These are phyloP conservation scores for Balaeniceps rex DNA, from an alignment of 2,113 vertebrate genomes.

Conservation along the genomic window DNA sequence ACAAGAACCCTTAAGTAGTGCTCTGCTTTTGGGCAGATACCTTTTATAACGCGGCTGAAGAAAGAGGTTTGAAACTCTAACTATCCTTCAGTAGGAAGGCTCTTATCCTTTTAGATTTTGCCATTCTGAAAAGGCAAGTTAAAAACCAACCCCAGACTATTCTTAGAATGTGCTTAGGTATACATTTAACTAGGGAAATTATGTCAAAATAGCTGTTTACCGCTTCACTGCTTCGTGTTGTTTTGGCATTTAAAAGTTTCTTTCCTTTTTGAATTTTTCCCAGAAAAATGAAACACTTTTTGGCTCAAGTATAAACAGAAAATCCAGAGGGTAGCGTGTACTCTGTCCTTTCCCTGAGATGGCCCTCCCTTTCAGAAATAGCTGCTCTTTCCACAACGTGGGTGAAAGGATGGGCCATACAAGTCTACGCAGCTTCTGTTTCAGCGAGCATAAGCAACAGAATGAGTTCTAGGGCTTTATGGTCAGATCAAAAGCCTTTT, in stretches of 20 bases:
- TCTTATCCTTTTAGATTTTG: not conserved
- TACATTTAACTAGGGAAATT: not conserved
- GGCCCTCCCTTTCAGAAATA: not conserved
- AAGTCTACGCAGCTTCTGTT: not conserved
- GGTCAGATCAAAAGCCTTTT: not conserved
- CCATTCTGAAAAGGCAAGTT: not conserved
- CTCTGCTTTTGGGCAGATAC: not conserved
- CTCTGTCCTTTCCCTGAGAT: not conserved
- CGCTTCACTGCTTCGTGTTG: not conserved
- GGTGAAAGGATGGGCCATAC: not conserved
- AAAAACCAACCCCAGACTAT: not conserved
- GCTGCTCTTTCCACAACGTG: not conserved
- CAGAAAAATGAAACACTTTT: conserved; percentile 4
- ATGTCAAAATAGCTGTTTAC: conserved; percentile 27
- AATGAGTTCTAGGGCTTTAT: not conserved
- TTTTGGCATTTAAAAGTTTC: not conserved
- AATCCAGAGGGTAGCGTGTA: not conserved
- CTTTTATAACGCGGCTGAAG: not conserved
- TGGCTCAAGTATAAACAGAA: not conserved
- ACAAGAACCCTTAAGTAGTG: not conserved
- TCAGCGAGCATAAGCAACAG: not conserved
- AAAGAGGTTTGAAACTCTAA: not conserved
- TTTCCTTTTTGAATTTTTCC: not conserved
- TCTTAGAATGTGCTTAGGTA: not conserved
- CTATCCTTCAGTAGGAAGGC: not conserved